Evolutionary conservation across 2,797 vertebrate genomes (phyloP), one percentile per base, ranked within the genome.

Genomic region (Siniperca scherzeri): DNA sequence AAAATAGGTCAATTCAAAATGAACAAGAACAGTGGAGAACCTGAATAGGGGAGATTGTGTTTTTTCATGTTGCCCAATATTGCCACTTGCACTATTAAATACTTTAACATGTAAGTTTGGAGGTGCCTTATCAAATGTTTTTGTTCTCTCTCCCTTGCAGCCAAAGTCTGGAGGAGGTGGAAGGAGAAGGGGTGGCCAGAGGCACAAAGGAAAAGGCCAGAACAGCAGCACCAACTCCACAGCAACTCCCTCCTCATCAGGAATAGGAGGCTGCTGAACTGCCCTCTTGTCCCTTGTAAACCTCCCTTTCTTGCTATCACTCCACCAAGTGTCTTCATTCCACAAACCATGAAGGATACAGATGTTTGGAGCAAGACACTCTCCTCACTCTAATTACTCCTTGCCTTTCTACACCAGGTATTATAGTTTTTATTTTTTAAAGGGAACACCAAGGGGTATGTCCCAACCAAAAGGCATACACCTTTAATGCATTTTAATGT

Each of bases 161-260:
- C 95, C 95, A 91, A 96, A 95, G 92, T 94, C 94, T 40, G 96
- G 95, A 89, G 94, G 95, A 72, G 94, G 95, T 25, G 95, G 96
- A 48, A 91, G 96, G 81, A 92, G 96, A 91, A 80, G 96, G 77
- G 96, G 96, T 0, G 96, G 96, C 27, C 96, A 96, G 92, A 91
- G 96, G 74, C 96, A 96, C 87, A 96, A 96, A 93, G 94, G 94
- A 76, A 96, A 96, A 92, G 90, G 92, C 85, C 96, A 95, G 85
- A 93, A 85, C 83, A 94, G 70, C 91, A 83, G 73, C 86, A 69
- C 70, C 88, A 94, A 78, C 88, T 30, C 92, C 11, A 90, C 91
- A 50, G 88, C 92, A 50, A 77, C 91, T 2, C 87, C 94, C 25
- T 87, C 94, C 22, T 88, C 93, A 11, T 88, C 94, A 5, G 94